Percentiles rank a stretch among this genome's conserved stretches.
phyloP scores from a whole-genome alignment of 2,888 invertebrate species.

The Seira sanloemensis region DNA sequence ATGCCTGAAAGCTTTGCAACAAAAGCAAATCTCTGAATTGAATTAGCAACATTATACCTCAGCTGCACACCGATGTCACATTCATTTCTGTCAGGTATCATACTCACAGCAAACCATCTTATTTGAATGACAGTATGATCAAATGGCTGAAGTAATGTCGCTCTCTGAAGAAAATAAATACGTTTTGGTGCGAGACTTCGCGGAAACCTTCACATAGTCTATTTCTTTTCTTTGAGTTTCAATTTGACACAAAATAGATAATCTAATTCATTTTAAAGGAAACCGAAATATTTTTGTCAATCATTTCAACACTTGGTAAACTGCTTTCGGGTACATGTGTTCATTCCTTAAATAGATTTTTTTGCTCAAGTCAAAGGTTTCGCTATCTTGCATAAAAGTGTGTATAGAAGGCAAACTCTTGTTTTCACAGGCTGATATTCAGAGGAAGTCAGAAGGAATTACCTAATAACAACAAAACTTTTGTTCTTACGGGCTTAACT shows the following conservation, averaged over 20 bases:
- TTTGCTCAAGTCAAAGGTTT: neutral
- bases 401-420: too few species aligned
- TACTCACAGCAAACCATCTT: conserved; percentile 13
- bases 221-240: neutral
- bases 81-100: conserved; percentile 22
- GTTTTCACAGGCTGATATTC: conserved; percentile 27
- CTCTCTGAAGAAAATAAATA: neutral
- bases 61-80: neutral
- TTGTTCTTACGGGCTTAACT: conserved; percentile 21
- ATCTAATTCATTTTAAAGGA: conserved; percentile 1
- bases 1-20: too few species aligned
- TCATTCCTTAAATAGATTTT: neutral
- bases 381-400: neutral
- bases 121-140: neutral
- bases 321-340: neutral
- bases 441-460: conserved; percentile 40
- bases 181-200: too few species aligned
- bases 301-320: conserved; percentile 51
- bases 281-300: conserved; percentile 35
- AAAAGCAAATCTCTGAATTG: neutral
- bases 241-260: conserved; percentile 1
- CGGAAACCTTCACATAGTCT: too few species aligned
- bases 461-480: conserved; percentile 9
- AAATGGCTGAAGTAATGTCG: neutral
- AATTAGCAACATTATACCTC: conserved; percentile 4